Conservation (phyloP, 2,113 vertebrate species). For the Oryzias celebensis region DNA sequence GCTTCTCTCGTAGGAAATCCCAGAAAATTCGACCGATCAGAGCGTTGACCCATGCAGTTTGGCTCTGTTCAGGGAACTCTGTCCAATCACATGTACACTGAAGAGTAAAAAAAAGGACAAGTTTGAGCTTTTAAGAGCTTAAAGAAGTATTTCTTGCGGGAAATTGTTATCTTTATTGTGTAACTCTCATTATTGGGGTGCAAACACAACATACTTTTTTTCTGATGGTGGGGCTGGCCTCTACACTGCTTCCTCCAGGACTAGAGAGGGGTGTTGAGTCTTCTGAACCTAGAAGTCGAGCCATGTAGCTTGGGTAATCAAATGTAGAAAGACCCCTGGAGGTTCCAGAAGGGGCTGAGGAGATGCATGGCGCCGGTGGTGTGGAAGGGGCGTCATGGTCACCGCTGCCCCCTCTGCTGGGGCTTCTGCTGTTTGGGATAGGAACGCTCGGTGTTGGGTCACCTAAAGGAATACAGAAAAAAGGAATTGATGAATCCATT, state of each 20-base stretch:
- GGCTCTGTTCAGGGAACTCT: constrained; percentile 15
- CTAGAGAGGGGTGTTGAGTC: constrained; percentile 60
- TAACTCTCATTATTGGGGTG: not conserved
- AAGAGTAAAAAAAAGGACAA: not conserved
- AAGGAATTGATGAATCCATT: not conserved
- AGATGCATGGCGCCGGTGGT: constrained; percentile 40
- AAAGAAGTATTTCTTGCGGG: not conserved
- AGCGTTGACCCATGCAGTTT: constrained; percentile 81
- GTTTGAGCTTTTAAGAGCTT: not conserved
- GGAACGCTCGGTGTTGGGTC: constrained; percentile 33
- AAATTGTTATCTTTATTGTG: not conserved
- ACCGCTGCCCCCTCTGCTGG: constrained; percentile 67
- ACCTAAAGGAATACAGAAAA: constrained; percentile 26
- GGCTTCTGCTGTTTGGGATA: constrained; percentile 47
- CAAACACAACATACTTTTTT: constrained; percentile 54
- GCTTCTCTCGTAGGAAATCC: constrained; percentile 85
- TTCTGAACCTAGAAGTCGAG: constrained; percentile 64
- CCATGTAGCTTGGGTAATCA: constrained; percentile 84
- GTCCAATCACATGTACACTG: constrained; percentile 69
- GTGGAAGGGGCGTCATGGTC: constrained; percentile 70
- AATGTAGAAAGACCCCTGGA: constrained; percentile 69
- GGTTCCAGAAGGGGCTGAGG: constrained; percentile 27
- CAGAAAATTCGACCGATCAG: constrained; percentile 86
- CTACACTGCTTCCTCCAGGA: constrained; percentile 61
- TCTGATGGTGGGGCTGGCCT: constrained; percentile 68